Conservation (phyloP, 2,113 vertebrate species). For the Geococcyx californianus region DNA sequence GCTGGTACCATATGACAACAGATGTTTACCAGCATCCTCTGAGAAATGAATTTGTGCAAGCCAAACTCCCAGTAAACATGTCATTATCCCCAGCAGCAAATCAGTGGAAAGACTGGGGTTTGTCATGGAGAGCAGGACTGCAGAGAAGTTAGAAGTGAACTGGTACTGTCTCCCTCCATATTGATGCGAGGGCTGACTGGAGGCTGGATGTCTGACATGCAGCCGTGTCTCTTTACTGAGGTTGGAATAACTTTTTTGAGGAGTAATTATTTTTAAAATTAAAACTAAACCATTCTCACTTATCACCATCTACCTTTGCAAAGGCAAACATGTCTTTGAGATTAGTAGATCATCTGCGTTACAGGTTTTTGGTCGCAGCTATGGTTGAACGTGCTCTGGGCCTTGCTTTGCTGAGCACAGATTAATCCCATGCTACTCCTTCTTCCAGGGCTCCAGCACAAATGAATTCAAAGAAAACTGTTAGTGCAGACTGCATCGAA, state of each 20-base stretch:
- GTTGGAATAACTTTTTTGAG: background rate
- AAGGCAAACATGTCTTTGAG: background rate
- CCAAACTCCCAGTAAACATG: background rate
- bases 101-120: background rate
- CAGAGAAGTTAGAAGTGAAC: background rate
- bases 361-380: background rate
- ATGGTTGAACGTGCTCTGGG: background rate
- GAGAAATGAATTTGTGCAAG: background rate
- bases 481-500: background rate
- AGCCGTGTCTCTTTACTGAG: background rate
- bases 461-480: background rate
- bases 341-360: background rate
- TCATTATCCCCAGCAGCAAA: background rate
- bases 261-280: background rate
- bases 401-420: background rate
- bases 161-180: background rate
- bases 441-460: background rate
- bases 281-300: background rate
- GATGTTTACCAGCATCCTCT: background rate
- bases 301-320: background rate
- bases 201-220: background rate
- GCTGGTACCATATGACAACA: background rate
- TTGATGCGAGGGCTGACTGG: rapidly evolving
- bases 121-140: background rate
- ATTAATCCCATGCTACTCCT: background rate